A percentile compares a stretch with the other conserved stretches of the same genome.
These are phyloP conservation scores for Poeciliopsis infans DNA, from an alignment of 2,797 vertebrate genomes.

Conservation along the genomic window DNA sequence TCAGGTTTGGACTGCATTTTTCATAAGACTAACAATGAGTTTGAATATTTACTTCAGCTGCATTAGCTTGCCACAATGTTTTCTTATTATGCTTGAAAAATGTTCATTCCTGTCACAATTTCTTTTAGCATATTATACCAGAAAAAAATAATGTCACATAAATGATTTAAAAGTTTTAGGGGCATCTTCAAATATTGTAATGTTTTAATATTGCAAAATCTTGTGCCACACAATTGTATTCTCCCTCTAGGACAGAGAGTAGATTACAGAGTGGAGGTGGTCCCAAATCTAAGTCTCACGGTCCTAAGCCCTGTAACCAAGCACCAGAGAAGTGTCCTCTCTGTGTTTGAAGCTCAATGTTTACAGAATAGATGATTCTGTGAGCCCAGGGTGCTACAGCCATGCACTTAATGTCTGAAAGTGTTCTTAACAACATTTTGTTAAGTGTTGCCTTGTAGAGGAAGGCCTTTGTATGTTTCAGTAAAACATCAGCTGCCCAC, in stretches of 20 bases:
- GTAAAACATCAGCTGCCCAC: background rate
- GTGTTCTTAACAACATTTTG: background rate
- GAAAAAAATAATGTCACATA: background rate
- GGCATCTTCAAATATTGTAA: background rate
- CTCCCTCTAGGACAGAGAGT: background rate
- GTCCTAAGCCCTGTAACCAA: background rate
- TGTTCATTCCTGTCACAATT: background rate
- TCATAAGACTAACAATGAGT: background rate
- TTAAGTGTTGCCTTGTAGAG: background rate
- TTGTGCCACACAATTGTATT: background rate
- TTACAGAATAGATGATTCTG: background rate
- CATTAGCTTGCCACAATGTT: background rate
- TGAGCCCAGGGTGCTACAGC: background rate
- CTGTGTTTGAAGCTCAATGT: background rate
- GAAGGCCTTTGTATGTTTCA: background rate
- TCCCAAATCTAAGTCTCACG: background rate
- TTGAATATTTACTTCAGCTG: background rate
- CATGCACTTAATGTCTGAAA: background rate
- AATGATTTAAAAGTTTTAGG: background rate
- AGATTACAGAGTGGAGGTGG: background rate
- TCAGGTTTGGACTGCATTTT: background rate
- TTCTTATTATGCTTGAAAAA: background rate
- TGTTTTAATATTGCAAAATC: background rate
- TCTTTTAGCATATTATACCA: background rate
- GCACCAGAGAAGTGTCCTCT: background rate